Evolutionary conservation across 2,113 vertebrate genomes (phyloP).

Genomic region (Odobenus rosmarus): DNA sequence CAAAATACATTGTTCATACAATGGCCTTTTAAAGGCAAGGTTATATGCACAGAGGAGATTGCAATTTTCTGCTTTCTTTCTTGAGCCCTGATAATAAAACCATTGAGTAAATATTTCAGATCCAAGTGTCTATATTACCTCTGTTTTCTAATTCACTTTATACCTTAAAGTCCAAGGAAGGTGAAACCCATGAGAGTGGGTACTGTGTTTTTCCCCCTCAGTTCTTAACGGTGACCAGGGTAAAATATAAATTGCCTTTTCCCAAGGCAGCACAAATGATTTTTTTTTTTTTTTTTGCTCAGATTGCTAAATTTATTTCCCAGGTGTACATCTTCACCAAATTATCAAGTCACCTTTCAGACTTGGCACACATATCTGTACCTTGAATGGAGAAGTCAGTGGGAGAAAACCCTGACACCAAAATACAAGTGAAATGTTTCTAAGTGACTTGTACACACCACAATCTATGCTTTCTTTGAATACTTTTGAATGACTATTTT

Average conservation of each 20-base stretch:
- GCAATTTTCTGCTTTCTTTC: neutral
- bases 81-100: neutral
- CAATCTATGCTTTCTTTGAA: neutral
- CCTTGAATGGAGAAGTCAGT: neutral
- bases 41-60: neutral
- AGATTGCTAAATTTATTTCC: neutral
- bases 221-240: neutral
- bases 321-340: neutral
- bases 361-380: neutral
- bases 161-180: neutral
- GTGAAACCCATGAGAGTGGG: neutral
- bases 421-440: neutral
- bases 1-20: neutral
- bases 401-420: neutral
- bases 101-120: neutral
- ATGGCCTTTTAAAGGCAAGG: neutral
- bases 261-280: neutral
- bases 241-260: neutral
- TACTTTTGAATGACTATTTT: neutral
- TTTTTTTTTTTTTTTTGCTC: neutral
- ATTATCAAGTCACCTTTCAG: constrained; percentile 4
- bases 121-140: neutral
- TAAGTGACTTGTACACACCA: neutral
- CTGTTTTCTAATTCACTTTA: neutral
- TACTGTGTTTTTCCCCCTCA: neutral